A percentile compares a stretch with the other conserved stretches of the same genome.
These are phyloP conservation scores for Pyrocoelia pectoralis DNA, from an alignment of 2,888 invertebrate species.

Conservation along the genomic window DNA sequence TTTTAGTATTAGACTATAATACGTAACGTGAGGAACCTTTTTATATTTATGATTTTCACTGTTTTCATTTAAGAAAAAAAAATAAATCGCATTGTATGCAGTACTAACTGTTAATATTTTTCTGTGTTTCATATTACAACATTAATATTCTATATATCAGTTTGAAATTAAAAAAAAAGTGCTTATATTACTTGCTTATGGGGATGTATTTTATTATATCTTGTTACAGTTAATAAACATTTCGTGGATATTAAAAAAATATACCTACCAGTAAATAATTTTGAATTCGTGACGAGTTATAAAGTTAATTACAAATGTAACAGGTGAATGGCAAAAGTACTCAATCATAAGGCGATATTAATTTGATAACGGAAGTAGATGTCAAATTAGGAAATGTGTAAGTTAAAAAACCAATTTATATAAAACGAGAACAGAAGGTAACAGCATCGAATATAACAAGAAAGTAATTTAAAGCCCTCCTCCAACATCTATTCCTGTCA, in stretches of 20 bases:
- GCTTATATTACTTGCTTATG: slow-evolving; percentile 1
- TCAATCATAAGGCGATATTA: not conserved
- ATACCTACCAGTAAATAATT: not conserved
- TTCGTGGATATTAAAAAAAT: not conserved
- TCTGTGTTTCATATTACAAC: not conserved
- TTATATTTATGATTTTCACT: too few relatives aligned
- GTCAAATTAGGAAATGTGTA: slow-evolving; percentile 9
- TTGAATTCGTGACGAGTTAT: too few relatives aligned
- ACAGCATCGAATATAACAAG: slow-evolving; percentile 25
- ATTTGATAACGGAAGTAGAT: slow-evolving; percentile 7
- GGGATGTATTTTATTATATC: not conserved
- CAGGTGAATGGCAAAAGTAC: not conserved
- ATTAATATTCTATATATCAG: not conserved
- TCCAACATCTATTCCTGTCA: slow-evolving; percentile 36
- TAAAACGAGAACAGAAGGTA: slow-evolving; percentile 6
- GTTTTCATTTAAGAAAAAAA: not conserved
- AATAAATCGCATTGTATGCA: not conserved
- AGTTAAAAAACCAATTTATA: slow-evolving; percentile 12
- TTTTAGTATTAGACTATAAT: too few relatives aligned
- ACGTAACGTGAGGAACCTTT: too few relatives aligned
- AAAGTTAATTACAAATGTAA: not conserved
- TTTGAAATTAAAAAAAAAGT: not conserved
- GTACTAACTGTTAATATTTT: not conserved
- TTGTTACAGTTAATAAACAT: not conserved
- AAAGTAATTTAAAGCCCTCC: slow-evolving; percentile 35